Conservation (phyloP, 2,797 vertebrate species). For the Channa striata region DNA sequence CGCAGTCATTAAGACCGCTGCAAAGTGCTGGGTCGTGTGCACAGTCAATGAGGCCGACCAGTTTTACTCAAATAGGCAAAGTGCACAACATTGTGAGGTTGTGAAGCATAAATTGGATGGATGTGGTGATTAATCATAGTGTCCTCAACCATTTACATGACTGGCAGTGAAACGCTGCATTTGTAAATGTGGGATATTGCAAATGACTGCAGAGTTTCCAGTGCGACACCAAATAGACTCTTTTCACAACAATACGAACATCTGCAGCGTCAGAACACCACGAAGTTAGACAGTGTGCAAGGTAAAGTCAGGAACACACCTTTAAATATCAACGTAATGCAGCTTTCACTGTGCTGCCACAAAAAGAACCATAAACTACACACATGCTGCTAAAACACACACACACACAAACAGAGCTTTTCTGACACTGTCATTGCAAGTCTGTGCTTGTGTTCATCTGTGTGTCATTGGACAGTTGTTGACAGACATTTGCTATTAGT, state of each 20-base stretch:
- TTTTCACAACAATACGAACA: conserved; percentile 22
- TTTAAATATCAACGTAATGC: neutral
- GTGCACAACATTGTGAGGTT: conserved; percentile 7
- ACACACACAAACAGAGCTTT: neutral
- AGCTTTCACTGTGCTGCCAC: conserved; percentile 4
- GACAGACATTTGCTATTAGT: conserved; percentile 43
- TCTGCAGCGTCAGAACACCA: conserved; percentile 17
- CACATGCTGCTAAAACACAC: conserved; percentile 2
- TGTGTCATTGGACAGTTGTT: conserved; percentile 26
- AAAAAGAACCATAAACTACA: conserved; percentile 32
- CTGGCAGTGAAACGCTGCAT: neutral
- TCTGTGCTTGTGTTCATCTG: conserved; percentile 9
- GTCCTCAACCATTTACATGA: conserved; percentile 23
- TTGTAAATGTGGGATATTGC: conserved; percentile 7
- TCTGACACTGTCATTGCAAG: conserved; percentile 21
- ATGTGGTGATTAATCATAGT: conserved; percentile 34
- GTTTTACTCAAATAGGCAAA: conserved; percentile 10
- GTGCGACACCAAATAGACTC: neutral
- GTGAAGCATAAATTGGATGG: conserved; percentile 4
- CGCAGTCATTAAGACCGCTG: conserved; percentile 9
- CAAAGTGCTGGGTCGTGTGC: conserved; percentile 15
- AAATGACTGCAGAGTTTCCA: neutral
- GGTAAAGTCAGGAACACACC: conserved; percentile 14
- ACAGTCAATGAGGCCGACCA: conserved; percentile 22
- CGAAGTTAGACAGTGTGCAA: conserved; percentile 7